phyloP scores from a whole-genome alignment of 2,797 vertebrate species.

The Falco concolor region DNA sequence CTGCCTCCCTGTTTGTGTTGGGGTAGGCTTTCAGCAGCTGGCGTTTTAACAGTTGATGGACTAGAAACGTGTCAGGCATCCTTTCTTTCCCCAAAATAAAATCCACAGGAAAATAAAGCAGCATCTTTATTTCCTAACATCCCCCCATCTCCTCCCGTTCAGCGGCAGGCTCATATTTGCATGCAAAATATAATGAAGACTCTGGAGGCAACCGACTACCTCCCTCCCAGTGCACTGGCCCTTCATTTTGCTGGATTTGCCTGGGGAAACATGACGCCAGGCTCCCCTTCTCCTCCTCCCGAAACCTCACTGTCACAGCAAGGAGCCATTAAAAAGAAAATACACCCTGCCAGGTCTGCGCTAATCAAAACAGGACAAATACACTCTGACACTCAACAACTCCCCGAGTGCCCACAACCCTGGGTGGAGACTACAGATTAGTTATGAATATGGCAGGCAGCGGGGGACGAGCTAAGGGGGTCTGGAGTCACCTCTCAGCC shows the following conservation, averaged over 20 bases:
- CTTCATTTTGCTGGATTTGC: not conserved
- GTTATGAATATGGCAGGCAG: constrained; percentile 65
- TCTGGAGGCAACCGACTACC: not conserved
- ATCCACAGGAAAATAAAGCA: not conserved
- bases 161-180: not conserved
- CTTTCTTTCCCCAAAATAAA: not conserved
- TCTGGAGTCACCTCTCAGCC: not conserved
- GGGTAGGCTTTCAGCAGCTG: not conserved
- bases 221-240: not conserved
- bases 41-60: not conserved
- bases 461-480: not conserved
- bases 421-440: constrained; percentile 68
- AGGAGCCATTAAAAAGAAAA: constrained; percentile 77
- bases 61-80: not conserved
- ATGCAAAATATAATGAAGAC: not conserved
- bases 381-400: constrained; percentile 80
- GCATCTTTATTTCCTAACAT: not conserved
- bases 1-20: not conserved
- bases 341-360: constrained; percentile 73
- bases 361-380: constrained; percentile 81
- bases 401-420: constrained; percentile 71
- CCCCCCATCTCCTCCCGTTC: not conserved
- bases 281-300: constrained; percentile 43
- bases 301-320: constrained; percentile 72
- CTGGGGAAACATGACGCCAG: constrained; percentile 2